Conservation (phyloP, 2,888 invertebrate genomes). For the Drosophila kanekoi region DNA sequence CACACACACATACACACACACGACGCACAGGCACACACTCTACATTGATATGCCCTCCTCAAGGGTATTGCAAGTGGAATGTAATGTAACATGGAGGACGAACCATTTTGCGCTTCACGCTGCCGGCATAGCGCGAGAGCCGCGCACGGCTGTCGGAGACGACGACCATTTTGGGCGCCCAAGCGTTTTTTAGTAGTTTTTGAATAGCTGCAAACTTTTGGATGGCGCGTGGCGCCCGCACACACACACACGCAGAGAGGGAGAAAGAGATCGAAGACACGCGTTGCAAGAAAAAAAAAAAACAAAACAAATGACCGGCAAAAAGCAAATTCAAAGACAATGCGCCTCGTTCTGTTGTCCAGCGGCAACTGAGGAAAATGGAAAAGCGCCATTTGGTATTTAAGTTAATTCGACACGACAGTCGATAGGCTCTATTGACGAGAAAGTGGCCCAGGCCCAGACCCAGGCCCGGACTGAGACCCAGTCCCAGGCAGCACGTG, state of each 20-base stretch:
- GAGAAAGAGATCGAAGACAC: conserved; percentile 3
- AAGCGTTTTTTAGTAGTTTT: conserved; percentile 63
- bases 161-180: conserved; percentile 81
- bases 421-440: not conserved
- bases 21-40: too few relatives aligned
- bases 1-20: too few relatives aligned
- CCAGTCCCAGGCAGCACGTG: not conserved
- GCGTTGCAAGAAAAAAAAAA: conserved; percentile 8
- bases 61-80: conserved; percentile 6
- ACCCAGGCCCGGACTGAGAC: not conserved
- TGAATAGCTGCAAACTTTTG: conserved; percentile 59
- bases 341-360: conserved; percentile 58
- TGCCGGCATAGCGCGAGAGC: conserved; percentile 79
- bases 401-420: conserved; percentile 28
- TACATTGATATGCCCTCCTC: not conserved
- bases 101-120: conserved; percentile 83
- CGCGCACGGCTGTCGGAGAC: conserved; percentile 82
- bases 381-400: conserved; percentile 54
- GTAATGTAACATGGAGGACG: not conserved
- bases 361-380: conserved; percentile 67
- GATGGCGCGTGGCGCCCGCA: conserved; percentile 45
- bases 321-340: conserved; percentile 21
- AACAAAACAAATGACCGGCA: not conserved
- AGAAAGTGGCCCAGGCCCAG: conserved; percentile 15
- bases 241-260: conserved; percentile 19